These are phyloP conservation scores for Marcusenius ussheri DNA, from an alignment of 2,113 vertebrate species.

Conservation along the genomic window DNA sequence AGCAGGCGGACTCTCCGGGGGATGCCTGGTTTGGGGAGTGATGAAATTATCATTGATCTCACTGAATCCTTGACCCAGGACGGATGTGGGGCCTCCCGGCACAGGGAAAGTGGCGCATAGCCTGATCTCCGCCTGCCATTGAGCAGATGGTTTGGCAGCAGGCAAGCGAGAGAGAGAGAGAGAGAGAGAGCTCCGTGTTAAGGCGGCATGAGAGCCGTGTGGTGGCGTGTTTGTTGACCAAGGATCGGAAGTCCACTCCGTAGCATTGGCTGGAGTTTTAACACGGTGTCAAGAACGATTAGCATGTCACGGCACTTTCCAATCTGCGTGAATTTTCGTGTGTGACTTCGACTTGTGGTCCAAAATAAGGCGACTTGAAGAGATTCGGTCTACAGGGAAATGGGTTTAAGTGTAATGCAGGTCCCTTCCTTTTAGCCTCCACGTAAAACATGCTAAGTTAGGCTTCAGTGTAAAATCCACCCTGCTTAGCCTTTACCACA, in stretches of 20 bases:
- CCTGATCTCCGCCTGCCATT: conserved; percentile 62
- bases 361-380: neutral
- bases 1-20: neutral
- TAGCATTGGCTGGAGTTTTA: conserved; percentile 38
- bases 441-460: neutral
- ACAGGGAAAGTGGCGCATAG: conserved; percentile 51
- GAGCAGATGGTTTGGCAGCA: conserved; percentile 67
- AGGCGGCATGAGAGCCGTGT: conserved; percentile 44
- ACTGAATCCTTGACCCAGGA: conserved; percentile 23
- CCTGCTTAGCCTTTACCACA: neutral
- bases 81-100: conserved; percentile 42
- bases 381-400: neutral
- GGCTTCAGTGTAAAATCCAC: neutral
- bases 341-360: neutral
- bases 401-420: neutral
- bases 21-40: neutral
- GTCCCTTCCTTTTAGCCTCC: neutral
- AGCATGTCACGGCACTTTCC: neutral
- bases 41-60: neutral
- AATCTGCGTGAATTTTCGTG: neutral
- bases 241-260: conserved; percentile 34
- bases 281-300: conserved; percentile 16
- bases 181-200: conserved; percentile 23
- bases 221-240: conserved; percentile 30
- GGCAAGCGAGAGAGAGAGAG: conserved; percentile 30